Conservation (phyloP, 2,113 vertebrate species). For the Rhinichthys klamathensis region DNA sequence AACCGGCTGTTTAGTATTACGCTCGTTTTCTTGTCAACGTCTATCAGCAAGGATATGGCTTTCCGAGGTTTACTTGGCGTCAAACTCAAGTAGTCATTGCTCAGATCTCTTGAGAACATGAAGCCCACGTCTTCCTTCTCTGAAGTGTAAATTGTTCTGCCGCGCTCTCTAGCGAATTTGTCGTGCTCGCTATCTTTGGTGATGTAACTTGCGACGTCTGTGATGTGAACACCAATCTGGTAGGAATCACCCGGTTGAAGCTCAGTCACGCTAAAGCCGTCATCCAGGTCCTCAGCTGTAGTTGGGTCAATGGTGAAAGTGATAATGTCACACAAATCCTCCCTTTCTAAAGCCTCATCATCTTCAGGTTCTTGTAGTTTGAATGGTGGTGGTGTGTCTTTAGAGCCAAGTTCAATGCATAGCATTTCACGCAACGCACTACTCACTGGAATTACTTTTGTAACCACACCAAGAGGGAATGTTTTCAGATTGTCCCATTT, state of each 20-base stretch:
- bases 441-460: conserved; percentile 7
- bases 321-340: not conserved
- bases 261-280: conserved; percentile 49
- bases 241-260: conserved; percentile 7
- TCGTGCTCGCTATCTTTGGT: conserved; percentile 44
- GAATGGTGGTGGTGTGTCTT: conserved; percentile 23
- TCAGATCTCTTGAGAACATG: conserved; percentile 35
- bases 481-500: conserved; percentile 40
- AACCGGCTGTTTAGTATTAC: not conserved
- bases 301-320: conserved; percentile 51
- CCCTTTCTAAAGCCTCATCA: not conserved
- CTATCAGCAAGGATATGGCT: conserved; percentile 38
- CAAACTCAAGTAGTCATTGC: conserved; percentile 23
- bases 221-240: conserved; percentile 48
- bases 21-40: conserved; percentile 25
- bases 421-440: not conserved
- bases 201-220: conserved; percentile 47
- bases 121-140: not conserved
- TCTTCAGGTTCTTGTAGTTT: not conserved
- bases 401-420: not conserved
- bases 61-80: not conserved
- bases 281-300: conserved; percentile 40
- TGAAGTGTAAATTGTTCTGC: conserved; percentile 42
- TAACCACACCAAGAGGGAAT: conserved; percentile 45
- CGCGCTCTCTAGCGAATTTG: not conserved